phyloP scores from a whole-genome alignment of 2,113 vertebrate genomes.

The Heterochromis multidens region DNA sequence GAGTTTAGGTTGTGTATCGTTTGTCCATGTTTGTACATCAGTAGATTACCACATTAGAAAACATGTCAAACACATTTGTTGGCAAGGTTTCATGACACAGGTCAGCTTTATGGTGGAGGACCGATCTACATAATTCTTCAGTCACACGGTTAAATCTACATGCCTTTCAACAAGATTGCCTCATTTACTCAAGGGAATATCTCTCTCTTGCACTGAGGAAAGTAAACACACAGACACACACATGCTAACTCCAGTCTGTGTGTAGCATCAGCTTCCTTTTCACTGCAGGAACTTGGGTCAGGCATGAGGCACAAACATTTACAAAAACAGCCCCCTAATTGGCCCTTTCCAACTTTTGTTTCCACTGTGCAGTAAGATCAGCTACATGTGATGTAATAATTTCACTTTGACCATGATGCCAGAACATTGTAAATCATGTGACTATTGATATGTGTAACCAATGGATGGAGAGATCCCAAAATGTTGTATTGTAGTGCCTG shows the following conservation, averaged over 20 bases:
- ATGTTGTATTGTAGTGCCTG: no score
- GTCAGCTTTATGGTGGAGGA: slow-evolving; percentile 30
- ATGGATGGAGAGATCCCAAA: no score
- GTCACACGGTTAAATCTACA: slow-evolving; percentile 51
- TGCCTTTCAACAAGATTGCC: slow-evolving; percentile 41
- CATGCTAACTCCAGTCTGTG: background rate
- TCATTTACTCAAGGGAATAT: slow-evolving; percentile 18
- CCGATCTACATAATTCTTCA: slow-evolving; percentile 8
- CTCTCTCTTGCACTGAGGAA: background rate
- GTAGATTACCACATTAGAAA: background rate
- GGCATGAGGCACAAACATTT: background rate
- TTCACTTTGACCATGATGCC: background rate
- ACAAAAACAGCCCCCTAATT: no score
- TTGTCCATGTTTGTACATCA: background rate
- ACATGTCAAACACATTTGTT: slow-evolving; percentile 6
- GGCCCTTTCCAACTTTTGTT: background rate
- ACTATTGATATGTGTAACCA: background rate
- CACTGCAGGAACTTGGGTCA: background rate
- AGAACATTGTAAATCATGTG: background rate
- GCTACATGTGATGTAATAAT: background rate
- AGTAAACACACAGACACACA: background rate
- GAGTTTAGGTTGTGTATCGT: background rate
- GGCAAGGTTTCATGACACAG: slow-evolving; percentile 5
- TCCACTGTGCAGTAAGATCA: background rate
- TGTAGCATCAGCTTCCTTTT: background rate